phyloP scores from a whole-genome alignment of 1,140 invertebrate genomes.

The Aphelenchoides avenae region DNA sequence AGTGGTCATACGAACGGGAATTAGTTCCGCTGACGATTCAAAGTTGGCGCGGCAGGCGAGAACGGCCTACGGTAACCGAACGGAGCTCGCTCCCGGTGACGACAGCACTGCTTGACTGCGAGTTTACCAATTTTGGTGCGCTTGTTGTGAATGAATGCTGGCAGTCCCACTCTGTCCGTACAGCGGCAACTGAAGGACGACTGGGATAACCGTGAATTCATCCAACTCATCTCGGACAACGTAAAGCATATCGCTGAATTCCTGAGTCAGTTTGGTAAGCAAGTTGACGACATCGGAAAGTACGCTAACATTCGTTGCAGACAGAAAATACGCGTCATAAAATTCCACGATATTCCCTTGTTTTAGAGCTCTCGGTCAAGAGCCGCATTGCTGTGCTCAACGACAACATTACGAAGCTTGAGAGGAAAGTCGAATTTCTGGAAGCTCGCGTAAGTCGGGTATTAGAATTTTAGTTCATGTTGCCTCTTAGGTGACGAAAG shows the following conservation, averaged over 20 bases:
- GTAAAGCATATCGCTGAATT: slow-evolving; percentile 38
- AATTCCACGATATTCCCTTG: slow-evolving; percentile 1
- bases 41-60: too few relatives aligned
- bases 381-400: slow-evolving; percentile 24
- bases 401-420: slow-evolving; percentile 26
- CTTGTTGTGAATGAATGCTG: too few relatives aligned
- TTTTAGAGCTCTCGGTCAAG: slow-evolving; percentile 28
- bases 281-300: background rate
- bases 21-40: too few relatives aligned
- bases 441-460: slow-evolving; percentile 25
- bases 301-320: background rate
- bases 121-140: too few relatives aligned
- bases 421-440: slow-evolving; percentile 36
- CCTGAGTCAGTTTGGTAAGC: slow-evolving; percentile 12
- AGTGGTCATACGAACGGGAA: too few relatives aligned
- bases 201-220: slow-evolving; percentile 41
- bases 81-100: too few relatives aligned
- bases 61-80: too few relatives aligned
- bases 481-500: too few relatives aligned
- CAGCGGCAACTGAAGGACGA: slow-evolving; percentile 43
- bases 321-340: background rate
- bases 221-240: slow-evolving; percentile 36
- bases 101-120: too few relatives aligned
- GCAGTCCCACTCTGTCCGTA: slow-evolving; percentile 28
- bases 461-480: too few relatives aligned